Percentiles rank a stretch among this genome's conserved stretches.
Evolutionary conservation across 2,797 vertebrate species (phyloP).

Genomic region (Pelobates cultripes): DNA sequence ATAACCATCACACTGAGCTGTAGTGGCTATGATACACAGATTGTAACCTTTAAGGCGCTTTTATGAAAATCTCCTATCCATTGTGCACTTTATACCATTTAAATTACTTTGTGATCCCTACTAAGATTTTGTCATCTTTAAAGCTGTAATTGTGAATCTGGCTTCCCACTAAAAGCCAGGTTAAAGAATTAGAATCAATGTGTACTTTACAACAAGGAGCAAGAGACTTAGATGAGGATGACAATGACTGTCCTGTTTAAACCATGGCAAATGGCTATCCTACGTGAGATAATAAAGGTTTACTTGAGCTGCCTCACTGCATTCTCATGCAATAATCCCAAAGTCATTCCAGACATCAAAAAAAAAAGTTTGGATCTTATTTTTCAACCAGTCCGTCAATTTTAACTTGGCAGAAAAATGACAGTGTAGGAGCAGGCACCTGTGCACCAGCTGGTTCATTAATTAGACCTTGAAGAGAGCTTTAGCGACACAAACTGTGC

Average conservation of each 20-base stretch:
- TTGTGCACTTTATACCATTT: too few species aligned
- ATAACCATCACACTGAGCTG: too few species aligned
- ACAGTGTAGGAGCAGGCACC: constrained; percentile 42
- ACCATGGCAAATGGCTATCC: background rate
- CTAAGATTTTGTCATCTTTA: too few species aligned
- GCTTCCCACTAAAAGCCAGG: too few species aligned
- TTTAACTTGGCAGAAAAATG: constrained; percentile 37
- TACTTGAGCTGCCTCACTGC: background rate
- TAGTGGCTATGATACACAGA: too few species aligned
- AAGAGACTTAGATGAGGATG: too few species aligned
- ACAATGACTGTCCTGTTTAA: background rate
- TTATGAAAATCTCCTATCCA: too few species aligned
- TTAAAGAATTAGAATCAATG: too few species aligned
- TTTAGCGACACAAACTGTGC: constrained; percentile 30
- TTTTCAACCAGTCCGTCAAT: background rate
- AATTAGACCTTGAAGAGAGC: constrained; percentile 32
- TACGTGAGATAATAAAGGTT: background rate
- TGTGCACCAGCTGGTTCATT: constrained; percentile 38
- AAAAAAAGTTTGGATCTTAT: constrained; percentile 18
- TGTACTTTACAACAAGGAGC: too few species aligned
- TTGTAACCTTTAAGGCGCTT: too few species aligned
- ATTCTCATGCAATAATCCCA: background rate
- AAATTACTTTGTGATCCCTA: too few species aligned
- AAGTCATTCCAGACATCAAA: background rate
- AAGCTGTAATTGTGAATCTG: too few species aligned